A percentile compares a stretch with the other conserved stretches of the same genome.
Evolutionary conservation across 2,888 invertebrate genomes (phyloP).

Genomic region (Microplitis deprimator): DNA sequence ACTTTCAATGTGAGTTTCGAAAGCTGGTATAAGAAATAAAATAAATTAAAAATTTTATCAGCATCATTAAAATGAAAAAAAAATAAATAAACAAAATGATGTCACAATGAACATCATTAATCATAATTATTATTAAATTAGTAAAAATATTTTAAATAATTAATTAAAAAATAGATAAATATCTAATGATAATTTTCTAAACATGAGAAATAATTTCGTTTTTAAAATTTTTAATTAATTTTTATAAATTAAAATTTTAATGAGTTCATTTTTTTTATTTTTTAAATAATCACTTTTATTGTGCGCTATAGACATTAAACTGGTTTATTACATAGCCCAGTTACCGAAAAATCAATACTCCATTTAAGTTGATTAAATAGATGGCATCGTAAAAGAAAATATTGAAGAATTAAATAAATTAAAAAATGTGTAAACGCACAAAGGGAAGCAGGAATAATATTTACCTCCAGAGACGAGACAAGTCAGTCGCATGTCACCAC

Average conservation of each 20-base stretch:
- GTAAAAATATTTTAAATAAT: not conserved
- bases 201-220: not conserved
- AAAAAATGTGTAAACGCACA: too few relatives aligned
- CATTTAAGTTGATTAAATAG: constrained; percentile 19
- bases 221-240: not conserved
- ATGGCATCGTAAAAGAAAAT: constrained; percentile 3
- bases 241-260: not conserved
- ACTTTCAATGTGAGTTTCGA: constrained; percentile 39
- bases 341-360: constrained; percentile 2
- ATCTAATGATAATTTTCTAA: not conserved
- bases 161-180: not conserved
- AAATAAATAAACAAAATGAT: not conserved
- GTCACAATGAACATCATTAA: not conserved
- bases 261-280: not conserved
- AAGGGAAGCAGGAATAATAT: constrained; percentile 53
- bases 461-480: constrained; percentile 86
- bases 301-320: not conserved
- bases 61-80: not conserved
- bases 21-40: constrained; percentile 40
- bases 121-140: not conserved
- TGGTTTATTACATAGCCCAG: not conserved
- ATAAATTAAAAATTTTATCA: constrained; percentile 16
- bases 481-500: constrained; percentile 79
- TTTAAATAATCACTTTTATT: not conserved
- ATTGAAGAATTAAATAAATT: not conserved